These are phyloP conservation scores for Hypocryptadius cinnamomeus DNA, from an alignment of 2,113 vertebrate species.

Conservation along the genomic window DNA sequence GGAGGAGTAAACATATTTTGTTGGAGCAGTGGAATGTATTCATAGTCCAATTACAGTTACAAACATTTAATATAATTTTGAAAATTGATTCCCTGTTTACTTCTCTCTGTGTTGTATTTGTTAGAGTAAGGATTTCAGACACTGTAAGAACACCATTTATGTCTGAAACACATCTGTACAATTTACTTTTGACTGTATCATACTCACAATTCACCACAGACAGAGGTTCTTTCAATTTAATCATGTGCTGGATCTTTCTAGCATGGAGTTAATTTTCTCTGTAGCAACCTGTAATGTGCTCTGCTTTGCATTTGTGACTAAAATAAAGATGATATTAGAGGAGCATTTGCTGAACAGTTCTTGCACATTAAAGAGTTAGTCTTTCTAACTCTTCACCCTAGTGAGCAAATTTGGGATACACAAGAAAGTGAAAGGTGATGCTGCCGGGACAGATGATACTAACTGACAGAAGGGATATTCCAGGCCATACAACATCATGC, in stretches of 20 bases:
- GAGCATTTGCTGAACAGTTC: background rate
- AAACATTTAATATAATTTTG: background rate
- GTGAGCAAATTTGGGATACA: background rate
- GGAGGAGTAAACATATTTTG: background rate
- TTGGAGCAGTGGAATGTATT: background rate
- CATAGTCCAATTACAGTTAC: background rate
- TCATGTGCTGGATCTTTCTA: background rate
- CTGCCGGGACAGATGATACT: background rate
- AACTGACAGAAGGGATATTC: background rate
- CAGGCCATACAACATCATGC: background rate
- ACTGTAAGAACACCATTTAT: background rate
- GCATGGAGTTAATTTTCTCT: background rate
- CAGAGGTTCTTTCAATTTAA: background rate
- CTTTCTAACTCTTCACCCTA: background rate
- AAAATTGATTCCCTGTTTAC: background rate
- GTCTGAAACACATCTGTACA: background rate
- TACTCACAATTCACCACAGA: background rate
- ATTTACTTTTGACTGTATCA: background rate
- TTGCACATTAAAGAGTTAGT: background rate
- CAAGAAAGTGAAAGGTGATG: background rate
- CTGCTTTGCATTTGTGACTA: background rate
- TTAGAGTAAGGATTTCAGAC: background rate
- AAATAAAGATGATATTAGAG: background rate
- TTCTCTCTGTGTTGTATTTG: background rate
- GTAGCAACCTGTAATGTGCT: background rate